A percentile compares a stretch with the other conserved stretches of the same genome.
These are phyloP conservation scores for Heterotis niloticus DNA, from an alignment of 2,113 vertebrate species.

Conservation along the genomic window DNA sequence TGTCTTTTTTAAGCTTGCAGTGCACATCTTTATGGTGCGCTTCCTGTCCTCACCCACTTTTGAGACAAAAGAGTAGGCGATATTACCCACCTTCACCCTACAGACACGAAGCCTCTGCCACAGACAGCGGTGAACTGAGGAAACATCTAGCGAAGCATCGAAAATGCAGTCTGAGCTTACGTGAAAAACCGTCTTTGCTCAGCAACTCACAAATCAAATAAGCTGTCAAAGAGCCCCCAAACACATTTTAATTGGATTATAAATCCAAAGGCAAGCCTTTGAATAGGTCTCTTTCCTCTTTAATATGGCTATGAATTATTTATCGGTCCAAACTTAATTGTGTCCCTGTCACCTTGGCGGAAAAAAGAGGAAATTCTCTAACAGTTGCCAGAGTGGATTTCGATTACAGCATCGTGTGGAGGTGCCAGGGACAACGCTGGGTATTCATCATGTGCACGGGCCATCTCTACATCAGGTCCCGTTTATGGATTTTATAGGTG, in stretches of 20 bases:
- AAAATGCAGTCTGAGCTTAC: not conserved
- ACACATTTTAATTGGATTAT: slow-evolving; percentile 16
- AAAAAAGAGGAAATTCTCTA: not conserved
- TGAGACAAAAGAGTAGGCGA: no score
- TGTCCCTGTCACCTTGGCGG: not conserved
- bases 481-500: slow-evolving; percentile 56
- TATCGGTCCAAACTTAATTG: slow-evolving; percentile 4
- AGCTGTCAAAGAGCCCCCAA: slow-evolving; percentile 14
- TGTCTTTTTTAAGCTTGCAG: no score
- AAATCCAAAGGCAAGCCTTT: slow-evolving; percentile 10
- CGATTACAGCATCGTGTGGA: not conserved
- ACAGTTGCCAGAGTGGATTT: not conserved
- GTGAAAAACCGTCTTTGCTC: slow-evolving; percentile 2
- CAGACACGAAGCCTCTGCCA: not conserved
- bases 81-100: no score
- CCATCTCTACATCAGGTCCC: slow-evolving; percentile 34
- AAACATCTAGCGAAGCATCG: not conserved
- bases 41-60: no score
- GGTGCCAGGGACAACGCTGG: not conserved
- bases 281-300: slow-evolving; percentile 9
- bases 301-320: slow-evolving; percentile 25
- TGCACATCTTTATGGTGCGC: no score
- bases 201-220: slow-evolving; percentile 17
- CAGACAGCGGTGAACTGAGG: not conserved
- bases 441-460: not conserved